Evolutionary conservation across 2,797 vertebrate genomes (phyloP).

Genomic region (Huso huso): DNA sequence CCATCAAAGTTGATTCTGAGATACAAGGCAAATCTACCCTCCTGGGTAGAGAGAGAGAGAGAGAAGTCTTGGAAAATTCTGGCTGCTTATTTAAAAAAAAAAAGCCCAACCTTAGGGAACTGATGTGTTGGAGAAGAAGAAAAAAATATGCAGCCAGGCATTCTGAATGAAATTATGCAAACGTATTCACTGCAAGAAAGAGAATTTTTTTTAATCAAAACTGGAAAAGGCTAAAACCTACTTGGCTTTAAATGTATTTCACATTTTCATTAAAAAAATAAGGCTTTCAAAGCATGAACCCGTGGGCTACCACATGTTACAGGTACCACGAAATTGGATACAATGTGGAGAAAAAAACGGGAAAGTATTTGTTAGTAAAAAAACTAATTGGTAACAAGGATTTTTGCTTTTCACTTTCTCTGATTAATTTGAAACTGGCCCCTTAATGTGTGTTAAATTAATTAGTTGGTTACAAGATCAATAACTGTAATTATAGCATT

Average conservation of each 20-base stretch:
- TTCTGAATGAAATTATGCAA: constrained; percentile 12
- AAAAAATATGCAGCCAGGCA: constrained; percentile 12
- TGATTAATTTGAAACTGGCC: no score
- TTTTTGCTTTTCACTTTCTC: no score
- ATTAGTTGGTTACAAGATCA: no score
- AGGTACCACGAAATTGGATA: no score
- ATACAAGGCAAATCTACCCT: no score
- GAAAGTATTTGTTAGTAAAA: no score
- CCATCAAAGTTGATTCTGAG: no score
- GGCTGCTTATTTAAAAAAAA: neutral
- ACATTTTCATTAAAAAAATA: neutral
- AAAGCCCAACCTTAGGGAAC: constrained; percentile 1
- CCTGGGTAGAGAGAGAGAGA: no score
- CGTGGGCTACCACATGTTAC: neutral
- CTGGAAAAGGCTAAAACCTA: neutral
- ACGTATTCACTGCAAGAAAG: neutral
- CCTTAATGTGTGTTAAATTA: no score
- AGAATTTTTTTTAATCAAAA: neutral
- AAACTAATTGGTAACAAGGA: no score
- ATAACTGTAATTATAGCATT: no score
- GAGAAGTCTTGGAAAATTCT: neutral
- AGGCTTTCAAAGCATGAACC: neutral
- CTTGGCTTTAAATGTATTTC: neutral
- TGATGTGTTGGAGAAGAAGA: neutral
- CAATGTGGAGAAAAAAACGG: no score